These are phyloP conservation scores for Drosophila tani DNA, from an alignment of 1,140 invertebrate genomes.

Conservation along the genomic window DNA sequence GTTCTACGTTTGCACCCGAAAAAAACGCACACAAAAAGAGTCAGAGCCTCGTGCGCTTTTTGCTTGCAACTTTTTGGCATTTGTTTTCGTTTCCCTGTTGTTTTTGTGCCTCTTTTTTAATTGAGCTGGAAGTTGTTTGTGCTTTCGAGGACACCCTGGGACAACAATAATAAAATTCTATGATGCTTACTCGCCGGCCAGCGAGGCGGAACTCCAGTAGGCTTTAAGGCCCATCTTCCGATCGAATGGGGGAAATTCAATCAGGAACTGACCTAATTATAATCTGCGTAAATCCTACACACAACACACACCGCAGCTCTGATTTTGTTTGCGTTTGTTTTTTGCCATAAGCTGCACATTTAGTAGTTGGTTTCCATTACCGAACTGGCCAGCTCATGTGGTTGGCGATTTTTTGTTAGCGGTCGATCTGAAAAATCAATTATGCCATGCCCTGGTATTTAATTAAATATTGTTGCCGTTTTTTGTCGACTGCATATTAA, in stretches of 20 bases:
- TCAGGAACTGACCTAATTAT: slow-evolving; percentile 57
- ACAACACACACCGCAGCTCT: slow-evolving; percentile 48
- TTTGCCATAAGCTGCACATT: slow-evolving; percentile 35
- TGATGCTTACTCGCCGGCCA: slow-evolving; percentile 48
- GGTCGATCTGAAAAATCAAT: slow-evolving; percentile 46
- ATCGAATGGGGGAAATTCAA: slow-evolving; percentile 38
- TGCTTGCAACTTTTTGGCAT: slow-evolving; percentile 63
- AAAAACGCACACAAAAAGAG: slow-evolving; percentile 32
- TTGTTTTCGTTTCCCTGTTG: slow-evolving; percentile 58
- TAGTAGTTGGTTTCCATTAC: slow-evolving; percentile 62
- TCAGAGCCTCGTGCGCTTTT: slow-evolving; percentile 60
- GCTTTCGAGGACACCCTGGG: slow-evolving; percentile 23
- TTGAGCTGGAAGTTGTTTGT: slow-evolving; percentile 57
- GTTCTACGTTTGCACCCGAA: slow-evolving; percentile 29
- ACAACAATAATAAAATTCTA: slow-evolving; percentile 69
- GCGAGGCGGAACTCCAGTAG: background rate
- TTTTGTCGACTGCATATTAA: slow-evolving; percentile 53
- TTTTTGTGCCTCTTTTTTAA: slow-evolving; percentile 50
- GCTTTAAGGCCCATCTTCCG: slow-evolving; percentile 30
- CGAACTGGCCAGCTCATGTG: slow-evolving; percentile 37
- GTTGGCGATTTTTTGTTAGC: slow-evolving; percentile 24
- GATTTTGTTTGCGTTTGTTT: slow-evolving; percentile 42
- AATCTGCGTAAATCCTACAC: slow-evolving; percentile 33
- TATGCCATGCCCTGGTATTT: slow-evolving; percentile 50
- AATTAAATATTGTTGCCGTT: slow-evolving; percentile 52